Evolutionary conservation across 2,797 vertebrate species (phyloP).

Genomic region (Periparus ater): DNA sequence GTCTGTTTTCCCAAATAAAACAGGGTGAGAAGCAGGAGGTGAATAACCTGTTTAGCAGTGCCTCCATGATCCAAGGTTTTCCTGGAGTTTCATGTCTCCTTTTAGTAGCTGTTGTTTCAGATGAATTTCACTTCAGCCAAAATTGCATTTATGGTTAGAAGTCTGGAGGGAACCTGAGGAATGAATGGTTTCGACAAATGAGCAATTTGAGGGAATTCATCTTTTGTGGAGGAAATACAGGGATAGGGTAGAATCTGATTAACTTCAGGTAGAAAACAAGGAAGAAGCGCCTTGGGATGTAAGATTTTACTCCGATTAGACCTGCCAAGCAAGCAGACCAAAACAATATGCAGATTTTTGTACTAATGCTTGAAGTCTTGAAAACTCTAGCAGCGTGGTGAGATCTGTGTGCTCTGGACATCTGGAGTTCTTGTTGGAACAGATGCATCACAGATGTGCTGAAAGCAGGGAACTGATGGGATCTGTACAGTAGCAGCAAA

Average conservation of each 20-base stretch:
- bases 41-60: background rate
- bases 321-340: background rate
- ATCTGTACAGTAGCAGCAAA: background rate
- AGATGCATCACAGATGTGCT: background rate
- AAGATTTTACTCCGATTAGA: background rate
- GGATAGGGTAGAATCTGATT: background rate
- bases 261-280: background rate
- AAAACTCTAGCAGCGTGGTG: background rate
- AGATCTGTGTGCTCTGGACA: background rate
- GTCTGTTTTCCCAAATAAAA: background rate
- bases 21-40: background rate
- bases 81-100: background rate
- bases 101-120: background rate
- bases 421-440: background rate
- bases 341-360: background rate
- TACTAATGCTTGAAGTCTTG: background rate
- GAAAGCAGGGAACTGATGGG: background rate
- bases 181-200: background rate
- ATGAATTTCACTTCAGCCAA: background rate
- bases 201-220: background rate
- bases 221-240: background rate
- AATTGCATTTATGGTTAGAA: background rate
- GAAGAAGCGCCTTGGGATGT: background rate
- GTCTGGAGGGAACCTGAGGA: background rate
- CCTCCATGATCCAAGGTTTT: background rate